Conservation (phyloP, 1,140 invertebrate species). For the Zaprionus kolodkinae region DNA sequence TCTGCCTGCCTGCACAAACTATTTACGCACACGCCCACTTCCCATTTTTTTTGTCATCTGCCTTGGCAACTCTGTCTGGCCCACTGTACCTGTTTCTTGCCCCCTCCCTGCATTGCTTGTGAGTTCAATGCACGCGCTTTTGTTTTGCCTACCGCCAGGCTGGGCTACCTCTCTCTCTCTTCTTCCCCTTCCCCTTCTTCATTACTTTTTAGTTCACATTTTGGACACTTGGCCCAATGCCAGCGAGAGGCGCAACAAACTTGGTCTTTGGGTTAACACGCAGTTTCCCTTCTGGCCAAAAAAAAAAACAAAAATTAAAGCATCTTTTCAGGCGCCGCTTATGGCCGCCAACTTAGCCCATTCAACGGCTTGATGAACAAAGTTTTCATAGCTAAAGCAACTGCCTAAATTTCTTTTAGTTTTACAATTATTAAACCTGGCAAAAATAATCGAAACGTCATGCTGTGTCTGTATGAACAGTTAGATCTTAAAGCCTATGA, state of each 20-base stretch:
- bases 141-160: slow-evolving; percentile 61
- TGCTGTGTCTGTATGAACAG: no score
- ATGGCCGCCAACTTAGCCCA: slow-evolving; percentile 48
- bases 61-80: slow-evolving; percentile 7
- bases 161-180: background rate
- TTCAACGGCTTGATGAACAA: slow-evolving; percentile 73
- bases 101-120: no score
- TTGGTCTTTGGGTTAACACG: slow-evolving; percentile 75
- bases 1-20: slow-evolving; percentile 52
- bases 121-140: slow-evolving; percentile 71
- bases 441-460: no score
- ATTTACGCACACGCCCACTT: slow-evolving; percentile 77
- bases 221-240: slow-evolving; percentile 55
- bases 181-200: no score
- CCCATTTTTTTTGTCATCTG: slow-evolving; percentile 12
- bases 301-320: slow-evolving; percentile 66
- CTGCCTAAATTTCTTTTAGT: slow-evolving; percentile 64
- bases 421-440: slow-evolving; percentile 59
- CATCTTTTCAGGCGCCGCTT: slow-evolving; percentile 69
- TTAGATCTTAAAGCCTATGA: no score
- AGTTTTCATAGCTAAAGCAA: slow-evolving; percentile 56
- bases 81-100: slow-evolving; percentile 10
- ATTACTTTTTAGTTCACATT: background rate
- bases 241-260: slow-evolving; percentile 45
- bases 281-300: slow-evolving; percentile 16